Evolutionary conservation across 1,140 invertebrate genomes (phyloP).

Genomic region (Meloidogyne chitwoodi): DNA sequence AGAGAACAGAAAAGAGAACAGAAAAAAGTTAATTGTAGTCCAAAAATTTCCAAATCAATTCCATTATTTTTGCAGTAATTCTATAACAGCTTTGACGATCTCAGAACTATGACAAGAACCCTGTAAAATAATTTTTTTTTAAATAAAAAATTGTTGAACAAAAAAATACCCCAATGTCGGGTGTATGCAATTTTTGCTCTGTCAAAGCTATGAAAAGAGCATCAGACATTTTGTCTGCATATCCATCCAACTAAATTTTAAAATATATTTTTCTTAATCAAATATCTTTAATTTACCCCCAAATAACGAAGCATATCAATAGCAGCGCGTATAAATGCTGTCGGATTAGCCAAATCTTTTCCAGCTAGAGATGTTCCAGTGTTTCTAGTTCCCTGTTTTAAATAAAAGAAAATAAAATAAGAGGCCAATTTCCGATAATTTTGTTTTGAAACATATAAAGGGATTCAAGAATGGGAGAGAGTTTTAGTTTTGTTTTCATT

Average conservation of each 20-base stretch:
- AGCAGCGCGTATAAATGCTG: constrained; percentile 54
- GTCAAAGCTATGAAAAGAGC: constrained; percentile 48
- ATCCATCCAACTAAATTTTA: constrained; percentile 48
- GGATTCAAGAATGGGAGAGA: no score
- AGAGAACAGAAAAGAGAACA: no score
- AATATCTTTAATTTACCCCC: constrained; percentile 12
- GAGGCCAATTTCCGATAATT: no score
- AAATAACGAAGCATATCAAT: constrained; percentile 16
- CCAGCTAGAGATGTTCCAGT: constrained; percentile 85
- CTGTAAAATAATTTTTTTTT: constrained; percentile 1
- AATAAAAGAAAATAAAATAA: no score
- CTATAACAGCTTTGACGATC: constrained; percentile 47
- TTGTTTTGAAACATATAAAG: no score
- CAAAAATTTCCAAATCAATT: no score
- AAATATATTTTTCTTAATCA: constrained; percentile 45
- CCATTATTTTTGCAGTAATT: constrained; percentile 8
- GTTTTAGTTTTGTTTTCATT: no score
- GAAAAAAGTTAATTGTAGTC: no score
- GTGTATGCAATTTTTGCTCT: constrained; percentile 45
- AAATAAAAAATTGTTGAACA: no score
- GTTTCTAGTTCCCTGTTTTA: constrained; percentile 76
- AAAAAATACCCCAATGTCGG: constrained; percentile 43
- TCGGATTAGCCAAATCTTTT: constrained; percentile 94
- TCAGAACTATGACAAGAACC: constrained; percentile 34
- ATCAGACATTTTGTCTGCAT: constrained; percentile 51